A percentile compares a stretch with the other conserved stretches of the same genome.
Evolutionary conservation across 2,888 invertebrate species (phyloP).

Genomic region (Odontothrips loti): DNA sequence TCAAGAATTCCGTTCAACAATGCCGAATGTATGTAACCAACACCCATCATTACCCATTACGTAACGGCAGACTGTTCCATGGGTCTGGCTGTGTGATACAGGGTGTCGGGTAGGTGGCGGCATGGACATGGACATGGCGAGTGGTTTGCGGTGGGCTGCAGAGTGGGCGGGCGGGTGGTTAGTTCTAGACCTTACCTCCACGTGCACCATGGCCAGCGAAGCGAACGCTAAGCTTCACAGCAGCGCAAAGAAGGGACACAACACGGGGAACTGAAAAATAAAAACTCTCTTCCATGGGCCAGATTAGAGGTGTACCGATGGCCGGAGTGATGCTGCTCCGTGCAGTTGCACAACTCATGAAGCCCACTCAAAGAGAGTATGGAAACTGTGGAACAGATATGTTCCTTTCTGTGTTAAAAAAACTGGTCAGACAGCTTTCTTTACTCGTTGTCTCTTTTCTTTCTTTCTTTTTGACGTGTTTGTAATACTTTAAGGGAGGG

Average conservation of each 20-base stretch:
- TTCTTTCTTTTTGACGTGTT: not conserved
- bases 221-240: conserved; percentile 25
- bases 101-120: conserved; percentile 12
- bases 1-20: not conserved
- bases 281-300: conserved; percentile 26
- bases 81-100: conserved; percentile 21
- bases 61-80: conserved; percentile 15
- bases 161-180: conserved; percentile 25
- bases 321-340: conserved; percentile 17
- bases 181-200: conserved; percentile 26
- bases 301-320: conserved; percentile 26
- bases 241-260: conserved; percentile 25
- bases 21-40: conserved; percentile 10
- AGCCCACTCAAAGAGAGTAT: not conserved
- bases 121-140: not conserved
- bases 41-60: conserved; percentile 14
- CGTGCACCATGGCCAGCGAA: conserved; percentile 25
- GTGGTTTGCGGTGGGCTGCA: conserved; percentile 25
- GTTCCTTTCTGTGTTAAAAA: conserved; percentile 6
- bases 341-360: conserved; percentile 10
- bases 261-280: conserved; percentile 26
- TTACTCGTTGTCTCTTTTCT: not conserved
- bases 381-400: conserved; percentile 11
- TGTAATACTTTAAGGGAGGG: not conserved
- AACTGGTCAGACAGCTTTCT: not conserved